phyloP scores from a whole-genome alignment of 2,888 invertebrate species.

The Pogonocherus hispidulus region DNA sequence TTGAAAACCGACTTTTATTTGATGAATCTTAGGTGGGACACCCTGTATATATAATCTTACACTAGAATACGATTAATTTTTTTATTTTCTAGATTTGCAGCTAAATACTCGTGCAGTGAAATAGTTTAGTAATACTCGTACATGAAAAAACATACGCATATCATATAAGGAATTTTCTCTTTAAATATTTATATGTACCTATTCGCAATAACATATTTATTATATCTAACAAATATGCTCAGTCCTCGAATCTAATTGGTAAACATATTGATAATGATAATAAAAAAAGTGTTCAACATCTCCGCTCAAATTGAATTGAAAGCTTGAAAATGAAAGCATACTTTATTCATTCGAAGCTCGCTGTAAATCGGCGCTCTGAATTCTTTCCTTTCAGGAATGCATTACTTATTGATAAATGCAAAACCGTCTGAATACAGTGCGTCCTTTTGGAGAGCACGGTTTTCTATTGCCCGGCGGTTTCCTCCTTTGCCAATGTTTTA shows the following conservation, averaged over 20 bases:
- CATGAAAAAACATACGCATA: too few relatives aligned
- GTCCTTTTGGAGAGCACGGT: slow-evolving; percentile 37
- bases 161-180: too few relatives aligned
- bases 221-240: too few relatives aligned
- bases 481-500: slow-evolving; percentile 29
- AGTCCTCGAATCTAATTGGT: neutral
- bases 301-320: slow-evolving; percentile 48
- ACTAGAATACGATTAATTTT: too few relatives aligned
- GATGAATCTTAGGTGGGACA: too few relatives aligned
- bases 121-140: too few relatives aligned
- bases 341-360: slow-evolving; percentile 55
- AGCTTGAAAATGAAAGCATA: slow-evolving; percentile 57
- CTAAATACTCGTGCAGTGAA: too few relatives aligned
- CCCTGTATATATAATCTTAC: too few relatives aligned
- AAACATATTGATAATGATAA: neutral
- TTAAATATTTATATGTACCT: too few relatives aligned
- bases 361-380: slow-evolving; percentile 52
- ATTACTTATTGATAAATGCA: slow-evolving; percentile 55
- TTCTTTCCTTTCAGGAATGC: slow-evolving; percentile 53
- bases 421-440: slow-evolving; percentile 51
- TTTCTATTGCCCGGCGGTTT: slow-evolving; percentile 27
- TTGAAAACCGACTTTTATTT: too few relatives aligned
- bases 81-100: too few relatives aligned
- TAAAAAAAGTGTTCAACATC: slow-evolving; percentile 28
- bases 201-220: too few relatives aligned